phyloP scores from a whole-genome alignment of 2,888 invertebrate species.

The Crossocerus cetratus region DNA sequence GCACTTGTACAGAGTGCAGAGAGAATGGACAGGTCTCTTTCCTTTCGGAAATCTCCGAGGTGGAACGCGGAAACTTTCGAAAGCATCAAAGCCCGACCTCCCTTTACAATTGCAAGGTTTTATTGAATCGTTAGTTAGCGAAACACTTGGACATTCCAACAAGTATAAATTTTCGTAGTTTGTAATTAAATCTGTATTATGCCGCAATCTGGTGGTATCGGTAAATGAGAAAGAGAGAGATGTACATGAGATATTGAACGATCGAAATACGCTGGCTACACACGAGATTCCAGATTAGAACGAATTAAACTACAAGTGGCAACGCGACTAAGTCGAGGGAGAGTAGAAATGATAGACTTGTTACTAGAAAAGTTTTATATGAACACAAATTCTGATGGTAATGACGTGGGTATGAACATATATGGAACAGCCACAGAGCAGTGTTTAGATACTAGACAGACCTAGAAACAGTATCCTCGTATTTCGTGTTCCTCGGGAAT shows the following conservation, averaged over 20 bases:
- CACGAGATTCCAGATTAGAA: neutral
- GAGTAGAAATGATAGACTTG: slow-evolving; percentile 19
- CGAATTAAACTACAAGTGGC: neutral
- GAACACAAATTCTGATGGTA: slow-evolving; percentile 38
- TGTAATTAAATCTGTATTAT: too few species aligned
- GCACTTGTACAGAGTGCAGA: too few species aligned
- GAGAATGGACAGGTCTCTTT: too few species aligned
- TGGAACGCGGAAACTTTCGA: too few species aligned
- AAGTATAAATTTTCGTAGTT: neutral
- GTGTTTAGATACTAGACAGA: slow-evolving; percentile 30
- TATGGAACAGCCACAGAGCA: slow-evolving; percentile 37
- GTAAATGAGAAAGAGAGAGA: too few species aligned
- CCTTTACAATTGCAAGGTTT: too few species aligned
- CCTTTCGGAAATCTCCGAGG: too few species aligned
- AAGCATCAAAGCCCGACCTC: too few species aligned
- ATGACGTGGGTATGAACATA: slow-evolving; percentile 32
- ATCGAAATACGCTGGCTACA: too few species aligned
- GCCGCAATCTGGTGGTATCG: too few species aligned
- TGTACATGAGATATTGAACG: too few species aligned
- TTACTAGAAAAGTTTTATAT: slow-evolving; percentile 26
- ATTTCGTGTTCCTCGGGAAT: slow-evolving; percentile 28
- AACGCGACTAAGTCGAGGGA: slow-evolving; percentile 8
- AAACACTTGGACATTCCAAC: slow-evolving; percentile 1
- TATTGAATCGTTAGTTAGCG: neutral
- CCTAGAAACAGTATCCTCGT: slow-evolving; percentile 19